phyloP scores from a whole-genome alignment of 2,113 vertebrate species.

The Pollimyrus isidori region DNA sequence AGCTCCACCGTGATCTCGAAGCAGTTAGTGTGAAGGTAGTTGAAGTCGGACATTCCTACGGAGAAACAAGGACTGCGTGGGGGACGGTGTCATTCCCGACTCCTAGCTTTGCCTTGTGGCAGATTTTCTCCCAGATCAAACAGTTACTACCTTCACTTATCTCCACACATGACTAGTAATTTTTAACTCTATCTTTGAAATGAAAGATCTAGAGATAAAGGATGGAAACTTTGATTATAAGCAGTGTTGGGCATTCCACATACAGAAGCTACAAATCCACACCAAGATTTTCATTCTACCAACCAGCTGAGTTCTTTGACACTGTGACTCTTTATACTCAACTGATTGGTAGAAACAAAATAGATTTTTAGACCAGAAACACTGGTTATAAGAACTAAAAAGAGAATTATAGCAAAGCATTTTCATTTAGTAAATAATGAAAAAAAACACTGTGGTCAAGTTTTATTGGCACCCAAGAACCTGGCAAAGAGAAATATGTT shows the following conservation, averaged over 20 bases:
- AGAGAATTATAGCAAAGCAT: background rate
- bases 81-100: background rate
- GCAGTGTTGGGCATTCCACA: too few relatives aligned
- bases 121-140: background rate
- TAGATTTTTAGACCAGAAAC: background rate
- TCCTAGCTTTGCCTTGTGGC: background rate
- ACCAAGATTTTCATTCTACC: too few relatives aligned
- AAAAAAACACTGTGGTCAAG: background rate
- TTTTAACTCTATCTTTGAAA: background rate
- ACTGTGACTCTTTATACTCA: too few relatives aligned
- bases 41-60: constrained; percentile 93
- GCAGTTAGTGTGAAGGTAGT: constrained; percentile 92
- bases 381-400: background rate
- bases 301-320: too few relatives aligned
- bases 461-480: background rate
- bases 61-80: background rate
- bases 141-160: background rate
- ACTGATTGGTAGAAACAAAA: too few relatives aligned
- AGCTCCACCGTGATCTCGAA: constrained; percentile 92
- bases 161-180: background rate
- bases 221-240: too few relatives aligned
- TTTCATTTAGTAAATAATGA: background rate
- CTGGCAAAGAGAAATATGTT: background rate
- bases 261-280: too few relatives aligned
- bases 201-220: too few relatives aligned